Base-by-base conservation (phyloP, 2,113 vertebrate species). In the Pseudorectes ferrugineus region DNA sequence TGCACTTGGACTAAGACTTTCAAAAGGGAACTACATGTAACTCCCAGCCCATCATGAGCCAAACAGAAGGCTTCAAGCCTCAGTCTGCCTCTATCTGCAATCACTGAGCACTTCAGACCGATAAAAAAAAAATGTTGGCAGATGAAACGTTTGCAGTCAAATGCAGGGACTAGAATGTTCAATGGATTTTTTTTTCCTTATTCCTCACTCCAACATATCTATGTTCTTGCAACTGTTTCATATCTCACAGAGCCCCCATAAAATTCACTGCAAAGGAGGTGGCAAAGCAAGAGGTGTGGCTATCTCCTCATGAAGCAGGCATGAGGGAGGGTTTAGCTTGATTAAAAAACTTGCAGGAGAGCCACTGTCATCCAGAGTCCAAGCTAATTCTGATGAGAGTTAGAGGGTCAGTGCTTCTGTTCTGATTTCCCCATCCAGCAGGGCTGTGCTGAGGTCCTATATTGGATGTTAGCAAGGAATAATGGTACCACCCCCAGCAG, bases 21-120 rank as follows among this genome's bases (percentile, higher is more conserved):
- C 86, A 85, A 95, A 94, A 83, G 78, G 46, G 66, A 95, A 28
- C 88, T 95, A 55, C 95, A 94, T 73, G 54, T 88, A 85, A 93
- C 94, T 94, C 95, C 91, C 89, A 89, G 42, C 45, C 95, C 91
- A 82, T 85, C 94, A 70, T 26, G 78, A 94, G 71, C 91, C 51
- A 54, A 70, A 89, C 58, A 87, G 91, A 79, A 88, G 74, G 93
- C 66, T 95, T 91, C 91, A 91, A 93, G 81, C 91, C 66, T 95
- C 58, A 3, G 54, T 87, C 93, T 91, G 70, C 70, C 84, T 92
- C 95, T 91, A 3, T 73, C 89, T 80, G 74, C 83, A 90, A 95
- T 96, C 96, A 68, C 84, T 97, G 61, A 54, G 66, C 94, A 82
- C 84, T 96, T 95, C 94, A 96, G 83, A 89, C 92, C 89, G 91